Evolutionary conservation across 2,113 vertebrate species (phyloP).

Genomic region (Zingel zingel): DNA sequence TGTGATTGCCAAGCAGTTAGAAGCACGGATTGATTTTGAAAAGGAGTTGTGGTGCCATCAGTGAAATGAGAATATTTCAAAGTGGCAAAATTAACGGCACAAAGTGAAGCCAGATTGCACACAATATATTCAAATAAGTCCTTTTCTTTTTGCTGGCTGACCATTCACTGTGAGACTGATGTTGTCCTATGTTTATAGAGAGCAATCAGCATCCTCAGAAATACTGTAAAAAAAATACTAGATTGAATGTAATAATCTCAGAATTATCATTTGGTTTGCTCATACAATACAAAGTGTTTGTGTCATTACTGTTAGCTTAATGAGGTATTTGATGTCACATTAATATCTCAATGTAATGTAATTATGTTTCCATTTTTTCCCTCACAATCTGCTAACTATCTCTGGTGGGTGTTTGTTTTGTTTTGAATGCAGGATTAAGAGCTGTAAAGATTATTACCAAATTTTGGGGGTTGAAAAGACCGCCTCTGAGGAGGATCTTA

Average conservation of each 20-base stretch:
- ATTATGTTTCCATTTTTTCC: not conserved
- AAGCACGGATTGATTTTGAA: not conserved
- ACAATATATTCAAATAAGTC: not conserved
- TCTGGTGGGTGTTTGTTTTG: constrained; percentile 1
- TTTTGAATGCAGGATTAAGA: constrained; percentile 89
- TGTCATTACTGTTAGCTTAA: not conserved
- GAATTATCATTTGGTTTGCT: not conserved
- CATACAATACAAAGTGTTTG: not conserved
- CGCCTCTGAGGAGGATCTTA: constrained; percentile 94
- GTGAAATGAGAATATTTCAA: not conserved
- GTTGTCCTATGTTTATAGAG: not conserved
- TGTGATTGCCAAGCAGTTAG: not conserved
- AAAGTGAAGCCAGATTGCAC: not conserved
- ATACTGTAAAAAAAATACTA: not conserved
- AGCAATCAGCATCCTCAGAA: not conserved
- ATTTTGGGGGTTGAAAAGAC: constrained; percentile 93
- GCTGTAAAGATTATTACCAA: constrained; percentile 98
- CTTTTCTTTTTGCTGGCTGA: not conserved
- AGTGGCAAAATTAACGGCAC: not conserved
- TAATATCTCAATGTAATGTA: not conserved
- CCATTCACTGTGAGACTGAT: not conserved
- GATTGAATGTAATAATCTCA: not conserved
- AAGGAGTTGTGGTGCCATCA: not conserved
- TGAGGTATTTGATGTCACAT: not conserved
- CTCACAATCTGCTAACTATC: not conserved